Percentiles rank a stretch among this genome's conserved stretches.
These are phyloP conservation scores for Aphelinus atriplicis DNA, from an alignment of 1,140 invertebrate species.

Conservation along the genomic window DNA sequence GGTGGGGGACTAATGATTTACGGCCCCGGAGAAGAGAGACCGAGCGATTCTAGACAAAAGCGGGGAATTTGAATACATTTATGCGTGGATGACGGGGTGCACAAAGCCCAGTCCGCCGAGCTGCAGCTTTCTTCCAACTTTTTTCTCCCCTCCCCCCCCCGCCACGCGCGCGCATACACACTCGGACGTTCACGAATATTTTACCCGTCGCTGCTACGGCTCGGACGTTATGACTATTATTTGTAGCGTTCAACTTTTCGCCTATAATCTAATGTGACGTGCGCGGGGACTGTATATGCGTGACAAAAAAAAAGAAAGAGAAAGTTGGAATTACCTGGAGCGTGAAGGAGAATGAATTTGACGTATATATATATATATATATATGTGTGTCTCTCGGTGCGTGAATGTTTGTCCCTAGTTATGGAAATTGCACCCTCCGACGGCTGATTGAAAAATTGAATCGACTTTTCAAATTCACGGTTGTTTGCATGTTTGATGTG, in stretches of 20 bases:
- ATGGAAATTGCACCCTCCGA: slow-evolving; percentile 1
- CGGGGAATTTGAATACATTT: slow-evolving; percentile 39
- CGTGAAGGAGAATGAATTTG: neutral
- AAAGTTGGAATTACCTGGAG: slow-evolving; percentile 33
- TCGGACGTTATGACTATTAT: slow-evolving; percentile 40
- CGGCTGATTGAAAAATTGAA: slow-evolving; percentile 26
- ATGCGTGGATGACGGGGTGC: slow-evolving; percentile 33
- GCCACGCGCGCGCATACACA: neutral
- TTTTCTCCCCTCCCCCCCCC: slow-evolving; percentile 8
- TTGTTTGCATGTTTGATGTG: neutral
- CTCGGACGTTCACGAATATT: slow-evolving; percentile 38
- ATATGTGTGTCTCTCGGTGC: neutral
- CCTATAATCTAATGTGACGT: slow-evolving; percentile 4
- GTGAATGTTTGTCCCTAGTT: slow-evolving; percentile 11
- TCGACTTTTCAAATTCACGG: slow-evolving; percentile 14
- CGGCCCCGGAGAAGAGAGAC: slow-evolving; percentile 25
- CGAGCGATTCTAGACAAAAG: slow-evolving; percentile 39
- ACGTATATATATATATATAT: no score
- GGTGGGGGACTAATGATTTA: slow-evolving; percentile 49
- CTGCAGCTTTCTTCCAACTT: slow-evolving; percentile 34
- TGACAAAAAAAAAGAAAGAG: slow-evolving; percentile 32
- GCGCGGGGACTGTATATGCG: neutral
- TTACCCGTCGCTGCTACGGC: slow-evolving; percentile 9
- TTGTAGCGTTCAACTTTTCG: slow-evolving; percentile 39
- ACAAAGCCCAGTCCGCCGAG: slow-evolving; percentile 17